Conservation (phyloP, 92 coral and sea anemone species). For the Paramuricea clavata region DNA sequence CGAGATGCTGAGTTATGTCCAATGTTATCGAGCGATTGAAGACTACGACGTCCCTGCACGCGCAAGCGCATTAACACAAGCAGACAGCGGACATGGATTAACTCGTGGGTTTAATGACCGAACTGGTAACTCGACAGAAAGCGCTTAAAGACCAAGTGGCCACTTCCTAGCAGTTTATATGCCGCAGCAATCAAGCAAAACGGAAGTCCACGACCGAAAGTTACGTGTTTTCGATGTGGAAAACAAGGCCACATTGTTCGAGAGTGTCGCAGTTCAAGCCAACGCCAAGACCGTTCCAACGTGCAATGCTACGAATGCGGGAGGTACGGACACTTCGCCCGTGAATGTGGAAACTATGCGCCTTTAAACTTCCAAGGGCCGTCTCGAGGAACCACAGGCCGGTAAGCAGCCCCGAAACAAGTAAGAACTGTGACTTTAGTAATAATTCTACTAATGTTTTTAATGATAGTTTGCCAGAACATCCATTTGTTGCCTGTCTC, state of each 20-base stretch:
- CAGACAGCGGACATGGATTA: background rate
- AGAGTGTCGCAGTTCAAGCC: constrained; percentile 25
- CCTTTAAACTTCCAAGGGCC: constrained; percentile 44
- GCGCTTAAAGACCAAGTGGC: constrained; percentile 6
- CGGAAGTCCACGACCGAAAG: background rate
- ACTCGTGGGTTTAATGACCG: background rate
- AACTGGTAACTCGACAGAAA: background rate
- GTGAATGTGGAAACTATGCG: constrained; percentile 9
- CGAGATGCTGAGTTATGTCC: background rate
- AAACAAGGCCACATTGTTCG: constrained; percentile 10
- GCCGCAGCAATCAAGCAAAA: background rate
- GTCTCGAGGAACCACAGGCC: constrained; percentile 38
- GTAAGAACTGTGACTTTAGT: background rate
- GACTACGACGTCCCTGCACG: background rate
- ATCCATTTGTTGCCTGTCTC: constrained; percentile 47
- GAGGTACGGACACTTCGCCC: constrained; percentile 28
- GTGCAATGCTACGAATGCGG: background rate
- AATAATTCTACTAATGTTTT: background rate
- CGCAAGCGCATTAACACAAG: background rate
- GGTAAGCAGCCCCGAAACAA: constrained; percentile 39
- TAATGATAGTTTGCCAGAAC: constrained; percentile 2
- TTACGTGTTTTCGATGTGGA: constrained; percentile 17
- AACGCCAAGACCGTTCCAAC: constrained; percentile 33
- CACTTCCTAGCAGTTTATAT: constrained; percentile 4
- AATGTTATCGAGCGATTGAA: constrained; percentile 14